Base-by-base conservation (phyloP, 2,113 vertebrate species). In the Heterochromis multidens region DNA sequence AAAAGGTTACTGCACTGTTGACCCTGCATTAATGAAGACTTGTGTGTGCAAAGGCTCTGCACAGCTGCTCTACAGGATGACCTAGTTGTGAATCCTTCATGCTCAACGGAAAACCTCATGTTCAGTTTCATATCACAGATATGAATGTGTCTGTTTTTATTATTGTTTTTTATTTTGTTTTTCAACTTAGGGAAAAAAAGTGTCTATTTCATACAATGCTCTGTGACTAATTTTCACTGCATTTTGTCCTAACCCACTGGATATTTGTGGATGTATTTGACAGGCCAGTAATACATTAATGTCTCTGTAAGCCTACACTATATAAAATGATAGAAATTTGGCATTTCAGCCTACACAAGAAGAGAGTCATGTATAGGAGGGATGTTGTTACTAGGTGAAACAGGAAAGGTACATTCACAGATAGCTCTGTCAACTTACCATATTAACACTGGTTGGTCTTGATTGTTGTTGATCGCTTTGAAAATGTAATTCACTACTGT, bases 1-100 rank as follows among this genome's bases (percentile, higher is more conserved):
- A 40, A 91, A 93, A 90, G 85, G 89, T 91, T 82, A 86, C 4
- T 23, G 74, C 86, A 31, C 52, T 5, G 43, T 35, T 82, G 70
- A 86, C 80, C 60, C 29, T 81, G 25, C 27, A 67, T 12, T 6
- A 13, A 35, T 74, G 23, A 46, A 65, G 46, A 74, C 46, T 21
- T 74, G 79, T n/a, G 29, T 61, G 33, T 46, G 70, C 43, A n/a
- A 25, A 13, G 23, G 14, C 35, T 43, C 56, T 6, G 14, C 43
- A 82, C 79, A 87, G 82, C 72, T 78, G 35, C 62, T 83, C 37
- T 49, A 54, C 29, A 35, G 54, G 43, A 65, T 63, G 63, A 74
- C 54, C 29, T 35, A 54, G 19, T 27, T 65, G 59, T 27, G 25
- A 35, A 31, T 49, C 12, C 13, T 56, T 57, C n/a, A 37, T 19